Evolutionary conservation across 2,113 vertebrate genomes (phyloP).

Genomic region (Chaetops frenatus): DNA sequence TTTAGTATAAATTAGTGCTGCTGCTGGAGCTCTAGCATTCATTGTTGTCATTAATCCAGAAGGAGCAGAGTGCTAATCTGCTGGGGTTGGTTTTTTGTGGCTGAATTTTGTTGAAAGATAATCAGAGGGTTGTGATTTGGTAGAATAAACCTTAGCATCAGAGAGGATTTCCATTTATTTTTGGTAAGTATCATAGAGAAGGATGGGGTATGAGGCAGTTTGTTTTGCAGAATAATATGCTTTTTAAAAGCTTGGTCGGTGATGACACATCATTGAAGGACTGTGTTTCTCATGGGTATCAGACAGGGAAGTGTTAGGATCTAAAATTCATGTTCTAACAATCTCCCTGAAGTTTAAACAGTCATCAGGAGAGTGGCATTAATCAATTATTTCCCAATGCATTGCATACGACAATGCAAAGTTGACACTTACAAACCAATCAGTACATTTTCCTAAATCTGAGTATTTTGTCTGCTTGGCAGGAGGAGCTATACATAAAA

Average conservation of each 20-base stretch:
- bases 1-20: not conserved
- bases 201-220: not conserved
- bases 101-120: conserved; percentile 17
- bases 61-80: not conserved
- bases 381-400: not conserved
- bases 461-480: not conserved
- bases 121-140: not conserved
- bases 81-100: not conserved
- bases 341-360: not conserved
- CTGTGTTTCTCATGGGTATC: not conserved
- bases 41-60: not conserved
- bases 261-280: not conserved
- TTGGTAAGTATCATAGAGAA: not conserved
- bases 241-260: not conserved
- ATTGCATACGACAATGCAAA: not conserved
- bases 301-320: not conserved
- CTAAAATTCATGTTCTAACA: not conserved
- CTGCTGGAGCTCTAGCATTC: not conserved
- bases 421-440: not conserved
- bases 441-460: not conserved
- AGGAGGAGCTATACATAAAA: not conserved
- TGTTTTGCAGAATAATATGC: not conserved
- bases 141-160: not conserved
- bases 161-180: not conserved
- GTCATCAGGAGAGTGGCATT: not conserved